Percentiles rank a stretch among this genome's conserved stretches.
phyloP scores from a whole-genome alignment of 2,797 vertebrate species.

The Diceros bicornis region DNA sequence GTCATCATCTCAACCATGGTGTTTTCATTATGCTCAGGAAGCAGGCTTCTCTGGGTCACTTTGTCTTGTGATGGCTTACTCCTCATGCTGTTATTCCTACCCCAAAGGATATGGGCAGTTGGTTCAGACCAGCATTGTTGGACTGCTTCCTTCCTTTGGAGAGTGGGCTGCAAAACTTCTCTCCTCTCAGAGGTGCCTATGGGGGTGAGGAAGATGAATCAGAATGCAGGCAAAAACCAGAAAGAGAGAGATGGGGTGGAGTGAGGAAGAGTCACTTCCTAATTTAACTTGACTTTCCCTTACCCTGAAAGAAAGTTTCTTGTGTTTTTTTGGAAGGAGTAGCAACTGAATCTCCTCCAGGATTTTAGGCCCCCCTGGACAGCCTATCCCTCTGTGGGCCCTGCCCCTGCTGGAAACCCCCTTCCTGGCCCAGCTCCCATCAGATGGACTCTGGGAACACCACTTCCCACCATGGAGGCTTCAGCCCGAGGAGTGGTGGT shows the following conservation, averaged over 20 bases:
- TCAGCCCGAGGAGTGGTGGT: neutral
- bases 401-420: neutral
- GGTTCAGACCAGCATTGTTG: neutral
- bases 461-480: neutral
- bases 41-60: neutral
- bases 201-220: constrained; percentile 12
- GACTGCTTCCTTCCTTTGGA: constrained; percentile 28
- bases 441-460: neutral
- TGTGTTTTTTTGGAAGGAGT: neutral
- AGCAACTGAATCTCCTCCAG: neutral
- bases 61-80: neutral
- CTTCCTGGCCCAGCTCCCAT: neutral
- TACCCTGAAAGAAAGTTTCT: constrained; percentile 4
- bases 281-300: constrained; percentile 44
- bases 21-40: constrained; percentile 15
- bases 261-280: neutral
- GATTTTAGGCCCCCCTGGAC: neutral
- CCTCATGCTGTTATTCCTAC: neutral
- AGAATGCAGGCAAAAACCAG: neutral
- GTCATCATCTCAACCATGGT: neutral
- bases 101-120: neutral
- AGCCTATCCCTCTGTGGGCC: neutral
- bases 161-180: constrained; percentile 34
- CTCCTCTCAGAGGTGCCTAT: neutral
- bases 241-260: neutral